Evolutionary conservation across 2,888 invertebrate species (phyloP).

Genomic region (Lasioglossum figueresi): DNA sequence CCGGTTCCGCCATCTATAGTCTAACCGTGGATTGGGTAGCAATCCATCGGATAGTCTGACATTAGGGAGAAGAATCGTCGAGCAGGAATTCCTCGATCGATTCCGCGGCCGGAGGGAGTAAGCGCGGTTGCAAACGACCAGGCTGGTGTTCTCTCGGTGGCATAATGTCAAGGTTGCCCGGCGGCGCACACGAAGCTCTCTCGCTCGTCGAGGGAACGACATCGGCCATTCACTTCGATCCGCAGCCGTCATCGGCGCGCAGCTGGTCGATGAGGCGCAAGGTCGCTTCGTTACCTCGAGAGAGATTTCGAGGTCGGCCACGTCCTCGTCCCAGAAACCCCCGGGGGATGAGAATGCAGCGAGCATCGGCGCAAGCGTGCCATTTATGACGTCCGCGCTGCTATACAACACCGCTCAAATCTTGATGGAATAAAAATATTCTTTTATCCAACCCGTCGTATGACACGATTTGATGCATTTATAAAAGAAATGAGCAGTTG

Average conservation of each 20-base stretch:
- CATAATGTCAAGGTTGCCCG: slow-evolving; percentile 46
- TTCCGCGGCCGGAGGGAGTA: background rate
- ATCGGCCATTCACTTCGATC: slow-evolving; percentile 63
- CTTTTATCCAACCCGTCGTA: background rate
- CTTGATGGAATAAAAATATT: background rate
- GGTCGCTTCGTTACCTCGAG: slow-evolving; percentile 73
- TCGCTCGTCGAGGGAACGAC: slow-evolving; percentile 45
- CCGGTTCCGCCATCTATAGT: background rate
- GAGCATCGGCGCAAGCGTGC: background rate
- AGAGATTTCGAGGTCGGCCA: slow-evolving; percentile 71
- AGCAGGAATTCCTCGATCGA: background rate
- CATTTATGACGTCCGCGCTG: slow-evolving; percentile 18
- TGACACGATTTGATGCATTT: too few relatives aligned
- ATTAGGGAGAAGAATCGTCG: background rate
- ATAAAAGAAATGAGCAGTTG: too few relatives aligned
- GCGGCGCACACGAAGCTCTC: slow-evolving; percentile 31
- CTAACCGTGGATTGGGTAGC: background rate
- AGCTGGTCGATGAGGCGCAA: slow-evolving; percentile 64
- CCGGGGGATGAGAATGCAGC: slow-evolving; percentile 34
- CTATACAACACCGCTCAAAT: background rate
- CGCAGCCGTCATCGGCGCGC: slow-evolving; percentile 46
- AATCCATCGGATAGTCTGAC: background rate
- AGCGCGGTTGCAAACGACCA: slow-evolving; percentile 3
- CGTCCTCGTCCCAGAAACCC: slow-evolving; percentile 68
- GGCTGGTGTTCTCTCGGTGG: background rate